phyloP scores from a whole-genome alignment of 2,113 vertebrate genomes.

The Boleophthalmus pectinirostris region DNA sequence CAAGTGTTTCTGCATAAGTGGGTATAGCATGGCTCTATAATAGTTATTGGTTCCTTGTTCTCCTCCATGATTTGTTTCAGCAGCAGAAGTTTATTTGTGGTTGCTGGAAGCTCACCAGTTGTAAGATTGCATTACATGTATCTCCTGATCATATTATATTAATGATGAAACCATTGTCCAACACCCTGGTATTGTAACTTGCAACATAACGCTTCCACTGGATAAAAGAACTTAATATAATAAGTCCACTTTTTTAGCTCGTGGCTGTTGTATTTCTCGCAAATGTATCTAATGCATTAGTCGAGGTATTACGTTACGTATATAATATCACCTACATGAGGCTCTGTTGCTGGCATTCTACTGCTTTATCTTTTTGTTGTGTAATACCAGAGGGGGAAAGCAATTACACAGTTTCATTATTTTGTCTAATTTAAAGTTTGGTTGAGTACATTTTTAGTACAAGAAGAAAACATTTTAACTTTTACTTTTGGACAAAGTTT shows the following conservation, averaged over 20 bases:
- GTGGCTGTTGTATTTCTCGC: conserved; percentile 41
- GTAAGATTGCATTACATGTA: conserved; percentile 35
- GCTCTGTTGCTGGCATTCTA: conserved; percentile 41
- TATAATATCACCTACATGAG: conserved; percentile 19
- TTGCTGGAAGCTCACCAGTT: conserved; percentile 10
- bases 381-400: neutral
- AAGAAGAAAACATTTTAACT: neutral
- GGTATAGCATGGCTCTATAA: conserved; percentile 24
- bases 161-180: conserved; percentile 33
- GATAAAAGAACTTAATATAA: conserved; percentile 20
- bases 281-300: conserved; percentile 62
- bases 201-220: conserved; percentile 28
- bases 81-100: conserved; percentile 1
- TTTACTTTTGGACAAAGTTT: neutral
- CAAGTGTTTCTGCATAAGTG: conserved; percentile 41
- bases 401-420: neutral
- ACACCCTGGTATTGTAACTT: conserved; percentile 27
- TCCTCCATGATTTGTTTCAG: conserved; percentile 1
- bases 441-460: neutral
- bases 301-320: conserved; percentile 64
- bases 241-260: conserved; percentile 27
- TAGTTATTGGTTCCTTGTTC: conserved; percentile 7
- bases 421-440: neutral
- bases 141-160: conserved; percentile 36
- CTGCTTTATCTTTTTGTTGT: neutral